Evolutionary conservation across 2,797 vertebrate species (phyloP).

Genomic region (Geotrypetes seraphini): DNA sequence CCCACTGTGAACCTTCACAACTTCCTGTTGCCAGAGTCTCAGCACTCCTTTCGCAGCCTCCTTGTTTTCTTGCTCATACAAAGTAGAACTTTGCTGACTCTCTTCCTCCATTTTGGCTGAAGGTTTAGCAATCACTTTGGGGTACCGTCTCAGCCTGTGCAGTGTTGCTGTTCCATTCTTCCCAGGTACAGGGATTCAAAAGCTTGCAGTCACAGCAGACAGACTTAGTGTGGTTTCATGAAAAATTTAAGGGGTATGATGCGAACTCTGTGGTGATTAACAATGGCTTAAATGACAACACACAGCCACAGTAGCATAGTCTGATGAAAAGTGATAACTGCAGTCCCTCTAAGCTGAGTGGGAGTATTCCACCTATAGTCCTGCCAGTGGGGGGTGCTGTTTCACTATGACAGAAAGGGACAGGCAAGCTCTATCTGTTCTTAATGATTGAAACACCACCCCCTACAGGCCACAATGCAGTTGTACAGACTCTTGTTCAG

Average conservation of each 20-base stretch:
- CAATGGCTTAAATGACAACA: conserved; percentile 44
- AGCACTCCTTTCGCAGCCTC: background rate
- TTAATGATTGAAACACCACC: no score
- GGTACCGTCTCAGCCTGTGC: conserved; percentile 40
- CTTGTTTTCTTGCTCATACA: background rate
- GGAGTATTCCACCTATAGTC: no score
- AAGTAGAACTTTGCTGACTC: background rate
- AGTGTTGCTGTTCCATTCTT: conserved; percentile 40
- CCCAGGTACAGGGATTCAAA: conserved; percentile 53
- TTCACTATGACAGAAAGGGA: no score
- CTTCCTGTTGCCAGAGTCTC: background rate
- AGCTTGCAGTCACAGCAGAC: conserved; percentile 50
- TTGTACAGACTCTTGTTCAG: no score
- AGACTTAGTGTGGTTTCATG: conserved; percentile 51
- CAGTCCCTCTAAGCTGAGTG: no score
- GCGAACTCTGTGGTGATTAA: conserved; percentile 35
- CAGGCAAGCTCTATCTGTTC: no score
- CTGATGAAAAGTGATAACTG: conserved; percentile 37
- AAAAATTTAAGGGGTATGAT: conserved; percentile 9
- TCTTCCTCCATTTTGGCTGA: background rate
- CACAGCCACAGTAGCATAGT: conserved; percentile 53
- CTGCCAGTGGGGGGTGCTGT: no score
- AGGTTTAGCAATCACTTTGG: no score
- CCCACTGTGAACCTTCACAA: conserved; percentile 1
- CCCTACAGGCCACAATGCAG: no score